Base-by-base conservation (phyloP, 2,113 vertebrate species). In the Gavialis gangeticus region DNA sequence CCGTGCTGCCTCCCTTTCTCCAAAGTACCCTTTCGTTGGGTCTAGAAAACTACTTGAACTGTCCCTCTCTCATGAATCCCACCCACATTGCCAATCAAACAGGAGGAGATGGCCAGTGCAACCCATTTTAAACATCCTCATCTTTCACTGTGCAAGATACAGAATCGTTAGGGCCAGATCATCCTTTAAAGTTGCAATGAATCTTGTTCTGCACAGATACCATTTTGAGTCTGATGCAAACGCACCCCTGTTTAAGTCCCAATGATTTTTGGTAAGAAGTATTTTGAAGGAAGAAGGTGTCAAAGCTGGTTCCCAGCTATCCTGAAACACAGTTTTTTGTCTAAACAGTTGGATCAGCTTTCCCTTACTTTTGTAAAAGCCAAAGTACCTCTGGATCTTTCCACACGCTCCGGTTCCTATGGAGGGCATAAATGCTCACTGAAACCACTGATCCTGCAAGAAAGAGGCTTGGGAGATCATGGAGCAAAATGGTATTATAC, bases 351-450 rank as follows among this genome's bases (percentile, higher is more conserved):
- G 87, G 27, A 82, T 10, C 37, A 60, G 62, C 17, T 75, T 37
- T 2, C 3, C 11, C 16, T 91, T 90, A 25, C 57, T 79, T 13
- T 71, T 84, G 4, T 8, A 63, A 87, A 84, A 6, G 12, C 63
- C 59, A 34, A 94, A 76, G 28, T 97, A 98, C 98, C 98, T 98
- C 96, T 0, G 98, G 98, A 63, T 98, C 85, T 58, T 98, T 86
- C 98, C 98, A 98, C 58, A 98, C 34, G 10, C 95, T 91, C 67
- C 87, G 94, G 76, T 98, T 98, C 82, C 94, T 98, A 66, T 98
- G 98, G 92, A 98, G 91, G 76, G 71, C 95, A 93, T 97, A 98
- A 59, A 98, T 94, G 76, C 1, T 96, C 76, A 98, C 22, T 63
- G 1, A 14, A 89, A 95, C 64, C 0, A n/a, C 76, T 58, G 85